A percentile compares a stretch with the other conserved stretches of the same genome.
phyloP scores from a whole-genome alignment of 2,888 invertebrate genomes.

The Hipparchia sbordonii region DNA sequence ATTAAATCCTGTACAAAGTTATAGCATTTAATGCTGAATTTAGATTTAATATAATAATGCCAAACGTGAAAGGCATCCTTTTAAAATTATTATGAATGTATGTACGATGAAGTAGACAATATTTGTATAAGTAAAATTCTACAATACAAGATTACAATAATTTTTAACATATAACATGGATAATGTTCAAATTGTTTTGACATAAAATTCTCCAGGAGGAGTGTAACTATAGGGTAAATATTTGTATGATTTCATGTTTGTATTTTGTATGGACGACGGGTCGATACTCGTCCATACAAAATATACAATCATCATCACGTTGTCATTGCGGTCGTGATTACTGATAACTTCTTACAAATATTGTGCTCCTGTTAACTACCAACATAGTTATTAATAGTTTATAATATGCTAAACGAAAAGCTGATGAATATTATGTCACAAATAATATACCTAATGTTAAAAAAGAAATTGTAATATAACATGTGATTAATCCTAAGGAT shows the following conservation, averaged over 20 bases:
- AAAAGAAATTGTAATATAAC: slow-evolving; percentile 12
- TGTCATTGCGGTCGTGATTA: no score
- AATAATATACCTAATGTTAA: slow-evolving; percentile 1
- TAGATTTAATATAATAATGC: slow-evolving; percentile 20
- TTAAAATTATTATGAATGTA: slow-evolving; percentile 25
- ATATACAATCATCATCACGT: no score
- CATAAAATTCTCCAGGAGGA: not conserved
- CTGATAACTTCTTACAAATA: no score
- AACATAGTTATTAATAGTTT: not conserved
- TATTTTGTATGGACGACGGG: not conserved
- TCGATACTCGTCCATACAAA: no score
- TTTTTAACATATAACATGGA: slow-evolving; percentile 18
- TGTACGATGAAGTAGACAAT: slow-evolving; percentile 64
- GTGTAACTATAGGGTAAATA: not conserved
- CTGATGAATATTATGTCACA: not conserved
- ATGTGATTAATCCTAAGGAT: slow-evolving; percentile 19
- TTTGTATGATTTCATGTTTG: not conserved
- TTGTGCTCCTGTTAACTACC: no score
- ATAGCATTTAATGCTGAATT: slow-evolving; percentile 34
- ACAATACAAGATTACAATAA: slow-evolving; percentile 9
- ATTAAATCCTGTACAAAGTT: slow-evolving; percentile 29
- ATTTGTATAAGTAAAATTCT: slow-evolving; percentile 61
- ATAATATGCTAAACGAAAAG: not conserved
- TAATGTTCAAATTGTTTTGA: not conserved
- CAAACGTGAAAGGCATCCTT: slow-evolving; percentile 23